Base-by-base conservation (phyloP, 2,888 invertebrate genomes). In the Glyphotaelius pellucidus region DNA sequence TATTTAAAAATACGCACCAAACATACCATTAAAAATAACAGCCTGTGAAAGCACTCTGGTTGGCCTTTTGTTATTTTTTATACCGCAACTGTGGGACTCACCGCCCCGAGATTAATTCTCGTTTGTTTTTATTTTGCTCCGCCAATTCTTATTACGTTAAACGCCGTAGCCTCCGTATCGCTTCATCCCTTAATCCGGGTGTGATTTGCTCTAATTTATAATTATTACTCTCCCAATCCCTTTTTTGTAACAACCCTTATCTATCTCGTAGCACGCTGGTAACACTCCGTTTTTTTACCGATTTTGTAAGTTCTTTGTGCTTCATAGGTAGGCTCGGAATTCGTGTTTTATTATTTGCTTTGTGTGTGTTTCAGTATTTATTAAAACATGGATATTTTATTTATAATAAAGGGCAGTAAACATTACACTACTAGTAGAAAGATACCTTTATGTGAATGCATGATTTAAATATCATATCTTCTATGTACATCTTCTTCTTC, bases 91-190 rank as follows among this genome's bases (percentile, higher is more conserved):
- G 67, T 67, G 67, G 25, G 25, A n/a, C 25, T 9, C 25, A n/a
- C 67, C 25, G 67, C 67, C 7, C 67, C 67, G 25, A 9, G 67
- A 25, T 25, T 67, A 67, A 67, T 25, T 67, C 67, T 67, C 25
- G 67, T 67, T 67, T 25, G 67, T 67, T 67, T 67, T 67, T 67
- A 67, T 9, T 67, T 67, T 67, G 67, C 67, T 67, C 9, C 67
- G 67, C 67, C 67, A n/a, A 67, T 67, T 67, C 67, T 67, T n/a
- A 67, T 67, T 67, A n/a, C 67, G 67, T 67, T 67, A 67, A 67
- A 67, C 67, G 67, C 67, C 25, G 25, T 67, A 67, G 25, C 67
- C 25, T 67, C 11, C n/a, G 67, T 25, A 67, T 67, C 25, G 67
- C 25, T 67, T 67, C n/a, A 67, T 25, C 67, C 67, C 67, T 67